Evolutionary conservation across 2,797 vertebrate genomes (phyloP).

Genomic region (Dicrostonyx torquatus): DNA sequence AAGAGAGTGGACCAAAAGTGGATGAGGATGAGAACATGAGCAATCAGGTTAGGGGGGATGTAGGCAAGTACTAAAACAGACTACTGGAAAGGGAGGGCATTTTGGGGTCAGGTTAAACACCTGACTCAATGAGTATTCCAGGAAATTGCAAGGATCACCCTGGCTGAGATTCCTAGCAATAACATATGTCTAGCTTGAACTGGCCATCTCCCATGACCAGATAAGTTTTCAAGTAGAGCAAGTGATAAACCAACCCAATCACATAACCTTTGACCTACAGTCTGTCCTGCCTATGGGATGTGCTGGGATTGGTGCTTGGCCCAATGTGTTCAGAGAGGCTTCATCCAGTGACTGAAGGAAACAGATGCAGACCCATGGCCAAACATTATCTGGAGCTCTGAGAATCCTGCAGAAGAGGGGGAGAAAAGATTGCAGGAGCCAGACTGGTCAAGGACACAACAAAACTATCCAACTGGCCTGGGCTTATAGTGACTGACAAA

Average conservation of each 20-base stretch:
- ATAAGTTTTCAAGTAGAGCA: not conserved
- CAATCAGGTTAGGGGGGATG: not conserved
- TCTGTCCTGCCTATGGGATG: not conserved
- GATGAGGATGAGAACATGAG: not conserved
- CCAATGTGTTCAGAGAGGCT: not conserved
- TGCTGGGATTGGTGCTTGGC: not conserved
- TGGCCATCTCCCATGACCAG: not conserved
- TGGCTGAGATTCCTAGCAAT: not conserved
- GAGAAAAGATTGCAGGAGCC: not conserved
- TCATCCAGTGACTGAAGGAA: not conserved
- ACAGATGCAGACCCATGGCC: not conserved
- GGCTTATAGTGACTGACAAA: not conserved
- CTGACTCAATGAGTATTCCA: not conserved
- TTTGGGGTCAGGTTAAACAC: not conserved
- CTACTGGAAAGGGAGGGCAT: not conserved
- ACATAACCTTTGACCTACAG: not conserved
- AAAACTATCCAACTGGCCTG: not conserved
- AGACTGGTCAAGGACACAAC: not conserved
- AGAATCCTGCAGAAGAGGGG: not conserved
- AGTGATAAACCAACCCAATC: not conserved
- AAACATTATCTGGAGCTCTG: not conserved
- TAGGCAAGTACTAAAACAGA: not conserved
- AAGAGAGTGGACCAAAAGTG: not conserved
- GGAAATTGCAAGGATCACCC: not conserved
- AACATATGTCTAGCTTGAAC: not conserved